Evolutionary conservation across 2,797 vertebrate genomes (phyloP), one percentile per base, ranked within the genome.

Genomic region (Silurus aristotelis): DNA sequence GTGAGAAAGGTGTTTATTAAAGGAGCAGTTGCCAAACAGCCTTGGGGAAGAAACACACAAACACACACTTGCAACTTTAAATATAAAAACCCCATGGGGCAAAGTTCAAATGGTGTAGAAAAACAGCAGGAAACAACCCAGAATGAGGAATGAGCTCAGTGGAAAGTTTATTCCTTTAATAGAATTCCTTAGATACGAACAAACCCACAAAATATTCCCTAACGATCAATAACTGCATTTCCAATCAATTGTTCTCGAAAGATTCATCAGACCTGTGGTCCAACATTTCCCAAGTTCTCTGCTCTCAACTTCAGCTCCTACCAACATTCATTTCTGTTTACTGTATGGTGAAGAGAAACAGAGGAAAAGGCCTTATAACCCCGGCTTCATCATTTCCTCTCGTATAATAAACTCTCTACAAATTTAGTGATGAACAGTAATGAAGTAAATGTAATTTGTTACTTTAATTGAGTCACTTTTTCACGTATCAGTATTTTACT

Each of bases 1-100:
- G 25, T 60, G 56, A 72, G 81, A 83, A 60, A 61, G 6, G 22
- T 22, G 46, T 75, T 75, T 64, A 64, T 63, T 83, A 83, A 61
- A 25, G 58, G 22, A 61, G 58, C 38, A 43, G 55, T n/a, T 60
- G 55, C 64, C 67, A 76, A 56, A 82, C 13, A 82, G 52, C 80
- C 58, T 27, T 25, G 1, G 20, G 55, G 68, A 52, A 1, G 52
- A 48, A n/a, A n/a, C 19, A 79, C 58, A 61, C 60, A n/a, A 4
- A 66, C 63, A 66, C 63, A 52, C 25, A 25, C 17, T 46, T 71
- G 19, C 3, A 22, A 71, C 17, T 46, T 46, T 71, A 46, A 43
- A 43, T 7, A 20, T 22, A 43, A 17, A 20, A 46, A 72, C 10
- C 19, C 20, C 67, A 70, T 19, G 38, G 38, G 38, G 38, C 38